phyloP scores from a whole-genome alignment of 2,797 vertebrate genomes.

The Oreochromis grahami region DNA sequence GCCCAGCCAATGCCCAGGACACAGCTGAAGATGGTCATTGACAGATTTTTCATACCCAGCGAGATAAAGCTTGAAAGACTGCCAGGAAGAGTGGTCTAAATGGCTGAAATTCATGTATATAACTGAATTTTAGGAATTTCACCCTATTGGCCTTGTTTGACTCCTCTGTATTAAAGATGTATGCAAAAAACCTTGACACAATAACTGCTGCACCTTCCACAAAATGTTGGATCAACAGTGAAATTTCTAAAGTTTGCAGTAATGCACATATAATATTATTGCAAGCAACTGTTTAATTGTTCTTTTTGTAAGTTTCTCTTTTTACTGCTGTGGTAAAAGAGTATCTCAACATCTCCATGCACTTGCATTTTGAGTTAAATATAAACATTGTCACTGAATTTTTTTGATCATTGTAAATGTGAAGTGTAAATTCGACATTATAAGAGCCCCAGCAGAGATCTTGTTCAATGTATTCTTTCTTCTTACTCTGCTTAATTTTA shows the following conservation, averaged over 20 bases:
- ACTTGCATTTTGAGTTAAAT: neutral
- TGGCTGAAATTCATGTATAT: neutral
- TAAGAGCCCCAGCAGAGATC: neutral
- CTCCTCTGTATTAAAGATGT: neutral
- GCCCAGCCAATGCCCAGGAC: accelerated
- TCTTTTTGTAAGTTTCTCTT: neutral
- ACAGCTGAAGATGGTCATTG: neutral
- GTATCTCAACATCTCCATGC: neutral
- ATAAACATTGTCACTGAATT: neutral
- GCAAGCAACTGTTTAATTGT: neutral
- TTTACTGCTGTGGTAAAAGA: neutral
- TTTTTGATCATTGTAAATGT: neutral
- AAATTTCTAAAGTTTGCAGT: neutral
- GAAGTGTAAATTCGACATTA: neutral
- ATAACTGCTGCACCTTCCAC: neutral
- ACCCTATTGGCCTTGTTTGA: neutral
- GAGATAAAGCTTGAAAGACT: neutral
- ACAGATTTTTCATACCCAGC: neutral
- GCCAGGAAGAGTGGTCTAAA: neutral
- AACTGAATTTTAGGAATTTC: neutral
- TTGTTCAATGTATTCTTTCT: neutral
- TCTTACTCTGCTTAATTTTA: neutral
- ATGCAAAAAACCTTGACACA: neutral
- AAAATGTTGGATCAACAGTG: neutral
- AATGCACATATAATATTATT: neutral